These are phyloP conservation scores for Macaria notata DNA, from an alignment of 2,888 invertebrate species.

Conservation along the genomic window DNA sequence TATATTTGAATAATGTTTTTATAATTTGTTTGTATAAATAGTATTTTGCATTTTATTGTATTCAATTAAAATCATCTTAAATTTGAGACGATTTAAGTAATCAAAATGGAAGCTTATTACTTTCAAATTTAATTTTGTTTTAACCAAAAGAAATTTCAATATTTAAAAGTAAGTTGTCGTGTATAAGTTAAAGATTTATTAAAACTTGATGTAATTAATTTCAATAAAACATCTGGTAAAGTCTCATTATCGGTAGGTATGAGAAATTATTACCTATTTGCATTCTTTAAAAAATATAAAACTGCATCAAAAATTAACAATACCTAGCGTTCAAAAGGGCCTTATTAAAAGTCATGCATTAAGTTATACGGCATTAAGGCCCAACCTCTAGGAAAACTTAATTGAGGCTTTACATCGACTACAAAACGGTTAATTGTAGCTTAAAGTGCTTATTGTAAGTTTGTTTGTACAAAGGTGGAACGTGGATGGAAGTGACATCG, in stretches of 20 bases:
- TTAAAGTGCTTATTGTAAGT: slow-evolving; percentile 70
- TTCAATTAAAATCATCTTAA: slow-evolving; percentile 65
- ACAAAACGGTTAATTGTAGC: slow-evolving; percentile 78
- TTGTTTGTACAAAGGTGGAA: slow-evolving; percentile 39
- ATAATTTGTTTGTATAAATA: slow-evolving; percentile 77
- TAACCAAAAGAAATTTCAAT: too few species aligned
- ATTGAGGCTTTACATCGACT: slow-evolving; percentile 72
- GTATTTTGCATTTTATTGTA: slow-evolving; percentile 69
- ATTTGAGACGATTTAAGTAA: not conserved
- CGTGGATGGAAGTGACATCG: slow-evolving; percentile 39
- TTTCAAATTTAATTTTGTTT: too few species aligned
- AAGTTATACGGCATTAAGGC: slow-evolving; percentile 41
- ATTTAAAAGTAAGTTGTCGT: too few species aligned
- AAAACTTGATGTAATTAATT: too few species aligned
- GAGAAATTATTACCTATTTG: too few species aligned
- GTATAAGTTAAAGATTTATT: too few species aligned
- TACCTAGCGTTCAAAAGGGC: slow-evolving; percentile 52
- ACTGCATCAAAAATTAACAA: slow-evolving; percentile 52
- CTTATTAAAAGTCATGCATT: slow-evolving; percentile 56
- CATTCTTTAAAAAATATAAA: slow-evolving; percentile 13
- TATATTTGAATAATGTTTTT: slow-evolving; percentile 65
- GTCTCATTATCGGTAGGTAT: too few species aligned
- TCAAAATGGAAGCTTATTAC: too few species aligned
- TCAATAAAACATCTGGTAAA: too few species aligned
- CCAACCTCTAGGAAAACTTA: slow-evolving; percentile 64